Evolutionary conservation across 2,888 invertebrate species (phyloP).

Genomic region (Liposcelis brunnea): DNA sequence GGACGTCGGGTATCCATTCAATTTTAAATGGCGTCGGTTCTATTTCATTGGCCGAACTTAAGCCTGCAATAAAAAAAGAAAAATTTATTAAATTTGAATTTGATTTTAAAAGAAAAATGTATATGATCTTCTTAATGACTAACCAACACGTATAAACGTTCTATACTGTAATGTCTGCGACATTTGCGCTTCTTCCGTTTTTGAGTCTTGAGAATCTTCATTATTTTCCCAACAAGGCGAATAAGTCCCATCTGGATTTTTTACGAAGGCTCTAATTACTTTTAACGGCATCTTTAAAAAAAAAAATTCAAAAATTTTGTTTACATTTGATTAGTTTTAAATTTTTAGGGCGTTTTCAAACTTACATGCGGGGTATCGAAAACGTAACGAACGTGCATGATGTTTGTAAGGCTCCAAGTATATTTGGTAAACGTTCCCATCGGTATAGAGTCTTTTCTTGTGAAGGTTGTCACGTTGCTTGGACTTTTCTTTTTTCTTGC

Average conservation of each 20-base stretch:
- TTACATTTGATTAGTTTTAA: too few relatives aligned
- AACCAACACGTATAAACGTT: slow-evolving; percentile 46
- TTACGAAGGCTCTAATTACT: slow-evolving; percentile 43
- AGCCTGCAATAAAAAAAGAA: slow-evolving; percentile 24
- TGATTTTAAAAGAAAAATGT: not conserved
- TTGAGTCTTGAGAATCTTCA: slow-evolving; percentile 25
- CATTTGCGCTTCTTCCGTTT: slow-evolving; percentile 25
- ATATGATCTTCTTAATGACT: slow-evolving; percentile 20
- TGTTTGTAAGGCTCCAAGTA: slow-evolving; percentile 53
- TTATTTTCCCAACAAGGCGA: slow-evolving; percentile 29
- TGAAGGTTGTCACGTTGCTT: slow-evolving; percentile 41
- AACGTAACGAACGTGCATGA: slow-evolving; percentile 51
- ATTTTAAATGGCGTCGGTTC: slow-evolving; percentile 49
- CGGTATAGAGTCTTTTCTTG: slow-evolving; percentile 39
- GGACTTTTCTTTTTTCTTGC: slow-evolving; percentile 37
- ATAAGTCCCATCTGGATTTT: slow-evolving; percentile 41
- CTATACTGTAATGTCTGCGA: slow-evolving; percentile 41
- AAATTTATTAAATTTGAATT: slow-evolving; percentile 8
- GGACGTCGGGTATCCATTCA: slow-evolving; percentile 59
- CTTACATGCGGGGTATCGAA: slow-evolving; percentile 46
- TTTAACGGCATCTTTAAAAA: slow-evolving; percentile 38
- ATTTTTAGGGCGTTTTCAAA: slow-evolving; percentile 8
- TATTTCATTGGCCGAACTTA: slow-evolving; percentile 32
- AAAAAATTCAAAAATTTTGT: slow-evolving; percentile 11
- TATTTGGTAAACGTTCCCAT: slow-evolving; percentile 49